A percentile compares a stretch with the other conserved stretches of the same genome.
phyloP scores from a whole-genome alignment of 2,113 vertebrate genomes.

The Pimephales promelas region DNA sequence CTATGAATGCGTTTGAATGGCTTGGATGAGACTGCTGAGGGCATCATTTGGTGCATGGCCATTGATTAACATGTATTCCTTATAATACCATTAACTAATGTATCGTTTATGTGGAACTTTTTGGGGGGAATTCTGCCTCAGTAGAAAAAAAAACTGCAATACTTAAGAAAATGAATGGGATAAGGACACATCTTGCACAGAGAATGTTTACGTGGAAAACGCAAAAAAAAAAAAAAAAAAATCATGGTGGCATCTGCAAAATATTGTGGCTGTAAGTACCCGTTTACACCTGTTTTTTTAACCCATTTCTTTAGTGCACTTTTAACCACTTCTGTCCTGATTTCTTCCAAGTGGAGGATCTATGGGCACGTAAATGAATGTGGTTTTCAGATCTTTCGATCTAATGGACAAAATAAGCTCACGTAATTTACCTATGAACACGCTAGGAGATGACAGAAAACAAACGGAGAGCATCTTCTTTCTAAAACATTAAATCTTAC shows the following conservation, averaged over 20 bases:
- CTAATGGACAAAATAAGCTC: too few relatives aligned
- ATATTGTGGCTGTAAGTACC: background rate
- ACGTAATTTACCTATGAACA: too few relatives aligned
- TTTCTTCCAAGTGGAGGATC: too few relatives aligned
- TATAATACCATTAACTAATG: background rate
- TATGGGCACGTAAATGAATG: too few relatives aligned
- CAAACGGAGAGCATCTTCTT: too few relatives aligned
- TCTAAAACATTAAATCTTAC: too few relatives aligned
- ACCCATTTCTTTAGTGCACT: too few relatives aligned
- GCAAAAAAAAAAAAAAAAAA: background rate
- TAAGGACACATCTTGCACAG: background rate
- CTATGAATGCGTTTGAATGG: background rate
- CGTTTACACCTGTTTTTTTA: too few relatives aligned
- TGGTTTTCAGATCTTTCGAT: too few relatives aligned
- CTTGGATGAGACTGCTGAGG: background rate
- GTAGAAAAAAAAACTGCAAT: background rate
- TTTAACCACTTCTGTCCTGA: too few relatives aligned
- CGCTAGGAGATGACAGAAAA: too few relatives aligned
- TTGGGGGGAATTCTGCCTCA: background rate
- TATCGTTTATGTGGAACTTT: background rate
- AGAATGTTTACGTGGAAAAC: background rate
- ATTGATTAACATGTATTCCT: background rate
- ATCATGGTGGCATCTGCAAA: background rate
- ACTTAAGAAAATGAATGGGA: background rate
- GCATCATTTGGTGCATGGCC: background rate